Percentiles rank a stretch among this genome's conserved stretches.
Conservation (phyloP, 2,888 invertebrate species). For the Toxonevra muliebris region DNA sequence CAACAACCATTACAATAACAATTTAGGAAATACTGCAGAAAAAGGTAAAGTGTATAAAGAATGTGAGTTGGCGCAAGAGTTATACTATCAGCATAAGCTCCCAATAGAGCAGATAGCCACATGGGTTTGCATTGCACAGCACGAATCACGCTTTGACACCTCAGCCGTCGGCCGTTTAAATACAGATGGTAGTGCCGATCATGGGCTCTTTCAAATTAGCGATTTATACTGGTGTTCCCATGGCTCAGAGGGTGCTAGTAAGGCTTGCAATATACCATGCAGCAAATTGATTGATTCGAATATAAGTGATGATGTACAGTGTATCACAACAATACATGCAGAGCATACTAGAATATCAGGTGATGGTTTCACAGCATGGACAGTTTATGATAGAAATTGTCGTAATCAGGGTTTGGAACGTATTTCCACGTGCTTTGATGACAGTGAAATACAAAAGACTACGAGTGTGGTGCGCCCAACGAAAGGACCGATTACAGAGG, state of each 20-base stretch:
- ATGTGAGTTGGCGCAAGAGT: slow-evolving; percentile 77
- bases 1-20: neutral
- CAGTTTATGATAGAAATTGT: slow-evolving; percentile 73
- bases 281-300: slow-evolving; percentile 73
- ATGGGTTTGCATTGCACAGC: slow-evolving; percentile 78
- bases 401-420: slow-evolving; percentile 64
- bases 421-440: slow-evolving; percentile 41
- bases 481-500: neutral
- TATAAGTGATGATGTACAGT: slow-evolving; percentile 74
- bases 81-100: slow-evolving; percentile 68
- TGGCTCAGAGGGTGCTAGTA: slow-evolving; percentile 62
- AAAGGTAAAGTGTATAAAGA: slow-evolving; percentile 70
- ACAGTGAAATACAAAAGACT: slow-evolving; percentile 27
- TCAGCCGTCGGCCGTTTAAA: slow-evolving; percentile 68
- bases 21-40: neutral
- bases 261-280: slow-evolving; percentile 73
- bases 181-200: slow-evolving; percentile 70
- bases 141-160: slow-evolving; percentile 77
- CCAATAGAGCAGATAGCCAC: slow-evolving; percentile 68
- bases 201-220: slow-evolving; percentile 80
- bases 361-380: slow-evolving; percentile 78
- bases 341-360: slow-evolving; percentile 74
- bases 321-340: slow-evolving; percentile 71
- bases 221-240: slow-evolving; percentile 75
- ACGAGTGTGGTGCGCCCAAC: neutral